Percentiles rank a stretch among this genome's conserved stretches.
These are phyloP conservation scores for Patella pellucida DNA, from an alignment of 2,888 invertebrate species.

Conservation along the genomic window DNA sequence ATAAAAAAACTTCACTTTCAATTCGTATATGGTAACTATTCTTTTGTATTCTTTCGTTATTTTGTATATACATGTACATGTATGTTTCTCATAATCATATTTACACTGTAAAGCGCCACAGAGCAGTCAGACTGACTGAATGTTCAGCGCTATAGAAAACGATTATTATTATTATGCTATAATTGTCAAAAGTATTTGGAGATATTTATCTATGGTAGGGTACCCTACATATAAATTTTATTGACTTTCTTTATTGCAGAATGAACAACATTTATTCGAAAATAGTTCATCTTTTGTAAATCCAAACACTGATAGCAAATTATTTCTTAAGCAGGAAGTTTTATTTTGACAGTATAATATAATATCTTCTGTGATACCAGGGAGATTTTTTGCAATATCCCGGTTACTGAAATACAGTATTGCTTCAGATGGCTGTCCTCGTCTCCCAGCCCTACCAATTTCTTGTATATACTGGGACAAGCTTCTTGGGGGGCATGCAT, in stretches of 20 bases:
- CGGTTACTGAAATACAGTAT: conserved; percentile 26
- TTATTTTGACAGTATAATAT: conserved; percentile 30
- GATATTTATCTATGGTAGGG: too few species aligned
- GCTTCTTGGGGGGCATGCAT: conserved; percentile 31
- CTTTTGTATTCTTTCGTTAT: too few species aligned
- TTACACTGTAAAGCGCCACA: too few species aligned
- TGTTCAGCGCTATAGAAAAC: too few species aligned
- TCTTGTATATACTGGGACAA: conserved; percentile 33
- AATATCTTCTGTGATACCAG: conserved; percentile 34
- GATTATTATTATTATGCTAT: too few species aligned
- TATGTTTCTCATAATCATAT: too few species aligned
- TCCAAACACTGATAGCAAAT: conserved; percentile 22
- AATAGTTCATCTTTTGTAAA: conserved; percentile 16
- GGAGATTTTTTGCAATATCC: conserved; percentile 31
- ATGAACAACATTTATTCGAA: conserved; percentile 27
- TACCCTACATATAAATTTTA: too few species aligned
- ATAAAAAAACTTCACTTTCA: too few species aligned
- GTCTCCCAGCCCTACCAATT: conserved; percentile 32
- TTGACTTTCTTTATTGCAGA: conserved; percentile 16
- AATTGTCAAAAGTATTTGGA: too few species aligned
- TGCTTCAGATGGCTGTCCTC: conserved; percentile 26
- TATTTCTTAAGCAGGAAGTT: conserved; percentile 20
- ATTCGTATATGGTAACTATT: too few species aligned
- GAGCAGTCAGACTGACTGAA: too few species aligned
- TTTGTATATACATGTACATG: too few species aligned